Conservation (phyloP, 1,140 invertebrate species). For the Pseudachorutes palmiensis region DNA sequence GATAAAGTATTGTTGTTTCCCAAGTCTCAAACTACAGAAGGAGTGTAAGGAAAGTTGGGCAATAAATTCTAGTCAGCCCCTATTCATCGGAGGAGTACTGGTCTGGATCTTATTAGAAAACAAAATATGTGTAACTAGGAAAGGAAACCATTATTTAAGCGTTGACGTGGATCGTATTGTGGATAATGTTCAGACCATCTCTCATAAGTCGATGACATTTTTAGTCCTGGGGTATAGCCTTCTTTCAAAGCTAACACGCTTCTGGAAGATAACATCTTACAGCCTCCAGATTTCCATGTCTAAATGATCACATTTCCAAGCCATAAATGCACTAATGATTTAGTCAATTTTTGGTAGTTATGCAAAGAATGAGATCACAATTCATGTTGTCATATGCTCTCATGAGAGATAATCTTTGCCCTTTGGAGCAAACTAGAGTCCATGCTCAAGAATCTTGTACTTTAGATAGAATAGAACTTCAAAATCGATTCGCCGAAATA, state of each 20-base stretch:
- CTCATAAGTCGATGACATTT: not conserved
- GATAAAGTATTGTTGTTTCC: slow-evolving; percentile 4
- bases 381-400: too few species aligned
- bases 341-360: not conserved
- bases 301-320: not conserved
- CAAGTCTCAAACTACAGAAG: too few species aligned
- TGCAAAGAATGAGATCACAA: too few species aligned
- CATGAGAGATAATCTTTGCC: too few species aligned
- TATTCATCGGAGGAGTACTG: not conserved
- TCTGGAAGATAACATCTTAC: not conserved
- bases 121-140: not conserved
- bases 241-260: not conserved
- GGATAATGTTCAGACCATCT: not conserved
- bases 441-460: too few species aligned
- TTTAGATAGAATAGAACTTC: too few species aligned
- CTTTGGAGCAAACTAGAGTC: too few species aligned
- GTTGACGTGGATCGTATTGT: not conserved
- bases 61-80: not conserved
- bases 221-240: not conserved
- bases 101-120: not conserved
- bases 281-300: not conserved
- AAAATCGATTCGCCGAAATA: too few species aligned
- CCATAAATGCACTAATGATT: not conserved
- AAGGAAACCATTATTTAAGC: not conserved
- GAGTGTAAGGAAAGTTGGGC: not conserved